Evolutionary conservation across 2,888 invertebrate genomes (phyloP).

Genomic region (Drosophila acutilabella): DNA sequence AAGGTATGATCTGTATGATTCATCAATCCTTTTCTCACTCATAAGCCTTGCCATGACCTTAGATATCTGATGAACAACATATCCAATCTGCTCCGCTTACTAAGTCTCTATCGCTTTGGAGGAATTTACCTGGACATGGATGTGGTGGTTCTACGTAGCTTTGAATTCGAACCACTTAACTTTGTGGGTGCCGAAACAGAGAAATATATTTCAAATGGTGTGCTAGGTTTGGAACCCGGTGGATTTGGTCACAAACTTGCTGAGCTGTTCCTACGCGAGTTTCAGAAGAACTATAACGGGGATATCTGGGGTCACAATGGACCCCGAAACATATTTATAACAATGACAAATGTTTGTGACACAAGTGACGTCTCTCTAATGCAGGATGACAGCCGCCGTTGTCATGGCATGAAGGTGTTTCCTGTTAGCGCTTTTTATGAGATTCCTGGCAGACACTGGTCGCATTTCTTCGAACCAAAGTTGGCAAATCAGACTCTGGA

Average conservation of each 20-base stretch:
- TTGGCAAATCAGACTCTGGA: background rate
- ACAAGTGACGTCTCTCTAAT: conserved; percentile 1
- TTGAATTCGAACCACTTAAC: conserved; percentile 63
- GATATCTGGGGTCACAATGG: conserved; percentile 16
- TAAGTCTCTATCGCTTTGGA: conserved; percentile 89
- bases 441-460: background rate
- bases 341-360: conserved; percentile 6
- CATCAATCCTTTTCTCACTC: background rate
- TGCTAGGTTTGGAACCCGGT: conserved; percentile 87
- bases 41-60: background rate
- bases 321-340: background rate
- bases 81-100: conserved; percentile 81
- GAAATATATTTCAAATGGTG: conserved; percentile 88
- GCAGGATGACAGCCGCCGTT: background rate
- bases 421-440: conserved; percentile 13
- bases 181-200: conserved; percentile 85
- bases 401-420: conserved; percentile 12
- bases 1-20: conserved; percentile 27
- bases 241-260: conserved; percentile 85
- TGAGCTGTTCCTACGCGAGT: conserved; percentile 1
- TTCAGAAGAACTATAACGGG: background rate
- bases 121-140: conserved; percentile 92
- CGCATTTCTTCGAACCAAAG: conserved; percentile 2
- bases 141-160: conserved; percentile 88
- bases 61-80: conserved; percentile 60